Percentiles rank a stretch among this genome's conserved stretches.
Conservation (phyloP, 2,888 invertebrate species). For the Podotricha telesiphe region DNA sequence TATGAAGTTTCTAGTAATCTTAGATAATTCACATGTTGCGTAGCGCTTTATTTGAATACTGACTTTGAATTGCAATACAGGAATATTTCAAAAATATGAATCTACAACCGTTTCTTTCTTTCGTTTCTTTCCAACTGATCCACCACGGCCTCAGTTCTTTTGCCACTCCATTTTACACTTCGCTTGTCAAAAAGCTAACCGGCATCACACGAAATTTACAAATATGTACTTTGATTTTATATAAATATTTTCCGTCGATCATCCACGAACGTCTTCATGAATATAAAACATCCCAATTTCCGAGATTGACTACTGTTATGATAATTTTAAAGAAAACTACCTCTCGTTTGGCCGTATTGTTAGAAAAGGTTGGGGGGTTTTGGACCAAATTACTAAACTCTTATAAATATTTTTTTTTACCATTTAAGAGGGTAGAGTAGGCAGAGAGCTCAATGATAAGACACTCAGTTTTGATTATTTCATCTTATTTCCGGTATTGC, state of each 20-base stretch:
- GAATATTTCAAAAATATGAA: background rate
- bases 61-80: too few species aligned
- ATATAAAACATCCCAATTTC: slow-evolving; percentile 58
- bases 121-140: background rate
- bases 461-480: too few species aligned
- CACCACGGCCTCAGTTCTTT: background rate
- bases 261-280: slow-evolving; percentile 56
- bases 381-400: background rate
- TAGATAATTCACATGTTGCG: too few species aligned
- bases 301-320: slow-evolving; percentile 61
- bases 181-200: background rate
- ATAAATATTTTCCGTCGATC: slow-evolving; percentile 47
- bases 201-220: slow-evolving; percentile 40
- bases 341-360: slow-evolving; percentile 57
- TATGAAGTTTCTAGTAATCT: too few species aligned
- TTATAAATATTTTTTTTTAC: background rate
- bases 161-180: background rate
- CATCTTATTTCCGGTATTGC: too few species aligned
- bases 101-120: background rate
- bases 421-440: too few species aligned
- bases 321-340: slow-evolving; percentile 55
- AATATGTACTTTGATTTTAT: slow-evolving; percentile 42
- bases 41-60: too few species aligned
- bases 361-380: slow-evolving; percentile 27
- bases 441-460: too few species aligned